phyloP scores from a whole-genome alignment of 2,797 vertebrate genomes.

The Adrianichthys oophorus region DNA sequence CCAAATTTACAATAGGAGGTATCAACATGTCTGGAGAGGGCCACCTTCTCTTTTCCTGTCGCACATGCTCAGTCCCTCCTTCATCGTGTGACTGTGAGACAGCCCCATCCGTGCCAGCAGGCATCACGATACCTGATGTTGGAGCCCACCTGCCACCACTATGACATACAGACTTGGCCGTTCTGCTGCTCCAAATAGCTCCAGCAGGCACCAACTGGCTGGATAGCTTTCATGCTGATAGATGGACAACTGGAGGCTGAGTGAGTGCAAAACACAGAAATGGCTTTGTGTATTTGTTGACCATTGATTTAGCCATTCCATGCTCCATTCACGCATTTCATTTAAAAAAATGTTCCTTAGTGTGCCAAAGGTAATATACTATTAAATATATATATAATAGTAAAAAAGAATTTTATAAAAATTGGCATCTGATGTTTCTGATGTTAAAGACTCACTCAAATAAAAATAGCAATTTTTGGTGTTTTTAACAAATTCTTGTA shows the following conservation, averaged over 20 bases:
- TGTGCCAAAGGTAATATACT: too few species aligned
- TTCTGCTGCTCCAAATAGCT: constrained; percentile 42
- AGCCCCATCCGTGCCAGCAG: constrained; percentile 51
- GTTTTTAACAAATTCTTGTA: too few species aligned
- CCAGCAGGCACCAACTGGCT: constrained; percentile 66
- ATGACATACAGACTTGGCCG: constrained; percentile 46
- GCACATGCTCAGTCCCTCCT: constrained; percentile 10
- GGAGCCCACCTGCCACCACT: constrained; percentile 57
- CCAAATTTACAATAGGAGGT: constrained; percentile 68
- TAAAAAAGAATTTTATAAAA: too few species aligned
- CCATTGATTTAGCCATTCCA: background rate
- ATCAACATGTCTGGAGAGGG: constrained; percentile 37
- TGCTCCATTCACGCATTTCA: too few species aligned
- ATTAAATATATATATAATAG: too few species aligned
- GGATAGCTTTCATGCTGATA: constrained; percentile 56
- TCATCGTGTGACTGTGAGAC: constrained; percentile 24
- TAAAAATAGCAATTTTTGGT: too few species aligned
- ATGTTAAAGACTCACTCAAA: too few species aligned
- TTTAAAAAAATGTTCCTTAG: too few species aligned
- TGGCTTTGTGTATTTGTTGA: constrained; percentile 11
- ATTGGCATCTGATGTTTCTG: too few species aligned
- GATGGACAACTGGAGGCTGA: constrained; percentile 49
- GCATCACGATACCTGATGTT: constrained; percentile 58
- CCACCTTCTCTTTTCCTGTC: constrained; percentile 20
- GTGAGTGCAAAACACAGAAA: constrained; percentile 29